Evolutionary conservation across 1,140 invertebrate genomes (phyloP), one percentile per base, ranked within the genome.

Genomic region (Eurosta solidaginis): DNA sequence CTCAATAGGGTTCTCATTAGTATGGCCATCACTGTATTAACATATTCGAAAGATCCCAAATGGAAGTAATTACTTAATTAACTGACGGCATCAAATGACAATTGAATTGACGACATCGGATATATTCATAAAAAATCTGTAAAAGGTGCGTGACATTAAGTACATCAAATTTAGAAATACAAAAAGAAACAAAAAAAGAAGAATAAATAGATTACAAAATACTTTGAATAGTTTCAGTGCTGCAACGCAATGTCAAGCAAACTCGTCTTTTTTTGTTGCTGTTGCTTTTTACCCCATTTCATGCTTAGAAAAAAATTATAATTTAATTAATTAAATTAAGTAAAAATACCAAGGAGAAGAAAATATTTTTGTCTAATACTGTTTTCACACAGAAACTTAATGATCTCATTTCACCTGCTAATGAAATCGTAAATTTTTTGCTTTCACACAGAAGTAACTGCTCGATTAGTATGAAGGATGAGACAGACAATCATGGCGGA

Each of bases 301-400:
- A 42, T 68, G 59, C 29, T 20, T 22, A 20, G 54, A 68, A 68
- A 29, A 68, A 68, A 68, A n/a, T n/a, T n/a, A n/a, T n/a, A n/a
- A n/a, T n/a, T n/a, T n/a, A n/a, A n/a, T n/a, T 68, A 68, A 68
- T 68, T 68, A 20, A 68, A 68, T 68, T 68, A 68, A 40, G 59
- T 63, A 40, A 68, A 68, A 42, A 33, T 68, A 17, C n/a, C n/a
- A 29, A 12, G 33, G 33, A 59, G 27, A 59, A 36, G 40, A 47
- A 47, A 47, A 47, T 17, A 7, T 14, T 3, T 63, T n/a, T n/a
- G n/a, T n/a, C n/a, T n/a, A n/a, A n/a, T n/a, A n/a, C n/a, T n/a
- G n/a, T n/a, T n/a, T n/a, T n/a, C n/a, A n/a, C n/a, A n/a, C n/a
- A n/a, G n/a, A n/a, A n/a, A n/a, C n/a, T n/a, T n/a, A n/a, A n/a